Evolutionary conservation across 2,888 invertebrate species (phyloP).

Genomic region (Peribatodes rhomboidaria): DNA sequence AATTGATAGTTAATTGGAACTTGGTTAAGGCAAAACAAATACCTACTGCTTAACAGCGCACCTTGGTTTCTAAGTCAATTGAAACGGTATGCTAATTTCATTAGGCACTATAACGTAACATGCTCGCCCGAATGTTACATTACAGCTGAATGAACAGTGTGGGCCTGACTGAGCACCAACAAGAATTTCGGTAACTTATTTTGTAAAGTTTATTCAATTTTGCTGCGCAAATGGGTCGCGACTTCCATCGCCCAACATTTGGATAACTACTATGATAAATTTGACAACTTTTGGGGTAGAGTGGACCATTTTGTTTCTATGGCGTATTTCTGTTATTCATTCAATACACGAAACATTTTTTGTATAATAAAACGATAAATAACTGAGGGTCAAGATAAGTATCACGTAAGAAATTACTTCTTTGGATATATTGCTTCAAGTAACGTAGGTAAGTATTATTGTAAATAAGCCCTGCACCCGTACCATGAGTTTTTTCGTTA

Average conservation of each 20-base stretch:
- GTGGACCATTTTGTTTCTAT: neutral
- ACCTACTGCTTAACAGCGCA: too few relatives aligned
- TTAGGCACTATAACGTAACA: neutral
- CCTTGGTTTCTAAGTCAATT: too few relatives aligned
- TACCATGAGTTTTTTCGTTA: too few relatives aligned
- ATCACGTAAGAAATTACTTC: too few relatives aligned
- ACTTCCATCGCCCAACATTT: constrained; percentile 5
- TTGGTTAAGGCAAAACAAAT: too few relatives aligned
- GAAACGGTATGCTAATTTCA: too few relatives aligned
- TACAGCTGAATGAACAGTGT: neutral
- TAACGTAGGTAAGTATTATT: too few relatives aligned
- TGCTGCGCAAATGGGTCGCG: constrained; percentile 15
- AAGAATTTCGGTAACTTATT: constrained; percentile 25
- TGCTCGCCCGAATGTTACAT: neutral
- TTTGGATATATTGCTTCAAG: too few relatives aligned
- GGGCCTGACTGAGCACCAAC: constrained; percentile 11
- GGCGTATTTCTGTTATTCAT: neutral
- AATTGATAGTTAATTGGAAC: too few relatives aligned
- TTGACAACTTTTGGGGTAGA: neutral
- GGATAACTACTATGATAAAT: constrained; percentile 34
- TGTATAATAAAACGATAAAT: neutral
- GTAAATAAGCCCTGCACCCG: too few relatives aligned
- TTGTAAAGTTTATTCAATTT: constrained; percentile 25
- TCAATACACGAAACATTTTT: neutral
- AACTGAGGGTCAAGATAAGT: too few relatives aligned